Evolutionary conservation across 1,140 invertebrate species (phyloP).

Genomic region (Drosophila nannoptera): DNA sequence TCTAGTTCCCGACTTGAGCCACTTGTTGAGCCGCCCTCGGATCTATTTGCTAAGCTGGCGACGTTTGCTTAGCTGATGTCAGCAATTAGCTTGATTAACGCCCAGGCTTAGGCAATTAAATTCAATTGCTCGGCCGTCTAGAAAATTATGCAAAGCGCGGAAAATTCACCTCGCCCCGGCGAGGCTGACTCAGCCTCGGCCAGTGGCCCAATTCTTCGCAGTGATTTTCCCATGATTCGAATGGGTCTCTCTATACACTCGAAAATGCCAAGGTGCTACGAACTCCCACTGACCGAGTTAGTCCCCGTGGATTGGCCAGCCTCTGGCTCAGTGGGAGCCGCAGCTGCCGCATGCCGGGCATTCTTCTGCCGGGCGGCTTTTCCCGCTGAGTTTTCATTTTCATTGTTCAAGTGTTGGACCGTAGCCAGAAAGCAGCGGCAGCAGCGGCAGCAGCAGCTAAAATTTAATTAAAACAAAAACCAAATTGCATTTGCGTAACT

Average conservation of each 20-base stretch:
- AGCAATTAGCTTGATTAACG: conserved; percentile 62
- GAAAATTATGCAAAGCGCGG: conserved; percentile 58
- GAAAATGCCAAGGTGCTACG: conserved; percentile 56
- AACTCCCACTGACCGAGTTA: conserved; percentile 49
- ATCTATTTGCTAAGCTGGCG: conserved; percentile 23
- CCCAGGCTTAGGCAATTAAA: conserved; percentile 52
- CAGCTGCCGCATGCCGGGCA: conserved; percentile 41
- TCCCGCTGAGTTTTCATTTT: conserved; percentile 10
- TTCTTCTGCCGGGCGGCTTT: conserved; percentile 13
- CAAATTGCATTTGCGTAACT: conserved; percentile 43
- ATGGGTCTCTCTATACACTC: not conserved
- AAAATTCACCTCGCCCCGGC: conserved; percentile 33
- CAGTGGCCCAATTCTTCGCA: conserved; percentile 27
- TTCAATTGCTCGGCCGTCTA: conserved; percentile 44
- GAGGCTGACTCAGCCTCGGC: conserved; percentile 23
- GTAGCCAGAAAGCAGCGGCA: conserved; percentile 4
- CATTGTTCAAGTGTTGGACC: conserved; percentile 36
- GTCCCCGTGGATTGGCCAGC: not conserved
- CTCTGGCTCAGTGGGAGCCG: conserved; percentile 5
- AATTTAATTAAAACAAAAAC: conserved; percentile 43
- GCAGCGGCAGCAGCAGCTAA: not conserved
- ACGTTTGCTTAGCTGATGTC: conserved; percentile 46
- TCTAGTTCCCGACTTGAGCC: not conserved
- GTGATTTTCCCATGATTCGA: conserved; percentile 13
- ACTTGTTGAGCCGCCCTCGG: conserved; percentile 8